These are phyloP conservation scores for Pavo muticus DNA, from an alignment of 2,113 vertebrate genomes.

Conservation along the genomic window DNA sequence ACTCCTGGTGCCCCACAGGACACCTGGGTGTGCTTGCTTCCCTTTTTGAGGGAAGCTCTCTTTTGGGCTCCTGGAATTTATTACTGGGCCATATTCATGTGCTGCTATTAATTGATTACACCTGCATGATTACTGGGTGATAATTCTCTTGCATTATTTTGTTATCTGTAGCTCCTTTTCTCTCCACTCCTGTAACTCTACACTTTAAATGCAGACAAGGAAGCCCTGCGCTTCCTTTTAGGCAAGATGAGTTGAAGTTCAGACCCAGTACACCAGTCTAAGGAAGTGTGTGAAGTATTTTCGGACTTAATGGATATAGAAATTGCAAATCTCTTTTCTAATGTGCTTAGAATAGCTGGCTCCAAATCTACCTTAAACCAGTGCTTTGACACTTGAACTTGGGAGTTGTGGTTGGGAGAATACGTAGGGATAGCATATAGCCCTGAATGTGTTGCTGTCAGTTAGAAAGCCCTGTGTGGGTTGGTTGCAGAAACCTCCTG, in stretches of 20 bases:
- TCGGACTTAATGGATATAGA: background rate
- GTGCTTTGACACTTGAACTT: background rate
- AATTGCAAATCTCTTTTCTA: too few species aligned
- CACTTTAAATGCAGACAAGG: background rate
- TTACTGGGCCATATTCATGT: fast-evolving
- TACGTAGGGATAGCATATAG: fast-evolving
- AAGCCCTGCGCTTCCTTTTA: background rate
- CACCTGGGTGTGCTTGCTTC: background rate
- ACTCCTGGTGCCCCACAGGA: background rate
- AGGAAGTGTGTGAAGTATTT: background rate
- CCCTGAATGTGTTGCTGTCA: fast-evolving
- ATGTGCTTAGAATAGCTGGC: fast-evolving
- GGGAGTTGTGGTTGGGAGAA: too few species aligned
- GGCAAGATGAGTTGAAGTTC: background rate
- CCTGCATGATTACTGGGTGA: fast-evolving
- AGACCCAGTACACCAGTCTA: background rate
- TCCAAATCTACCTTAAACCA: background rate
- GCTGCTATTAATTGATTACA: fast-evolving
- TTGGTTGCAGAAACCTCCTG: background rate
- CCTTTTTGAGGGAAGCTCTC: background rate
- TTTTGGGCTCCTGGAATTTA: fast-evolving
- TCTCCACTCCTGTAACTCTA: fast-evolving
- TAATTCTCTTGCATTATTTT: background rate
- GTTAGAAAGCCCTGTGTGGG: background rate
- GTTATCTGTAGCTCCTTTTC: background rate